Base-by-base conservation (phyloP, 2,113 vertebrate species). In the Varanus komodoensis region DNA sequence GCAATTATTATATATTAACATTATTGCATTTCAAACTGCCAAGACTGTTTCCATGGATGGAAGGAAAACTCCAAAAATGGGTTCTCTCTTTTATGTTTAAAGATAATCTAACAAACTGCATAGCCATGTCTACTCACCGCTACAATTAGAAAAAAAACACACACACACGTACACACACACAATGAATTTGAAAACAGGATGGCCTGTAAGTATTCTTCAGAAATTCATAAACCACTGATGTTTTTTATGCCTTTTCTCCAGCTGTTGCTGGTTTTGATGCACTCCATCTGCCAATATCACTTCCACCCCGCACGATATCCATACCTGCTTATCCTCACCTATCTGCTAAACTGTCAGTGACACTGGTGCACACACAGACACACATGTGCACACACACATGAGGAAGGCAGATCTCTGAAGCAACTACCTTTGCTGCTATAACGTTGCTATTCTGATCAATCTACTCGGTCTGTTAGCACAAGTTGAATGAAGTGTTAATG, bases 51-150 rank as follows among this genome's bases (percentile, higher is more conserved):
- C n/a, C 88, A 15, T 8, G 68, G 79, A 84, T 88, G 44, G 48
- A 52, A 90, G 69, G 23, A 83, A 81, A 29, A 61, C 73, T 92
- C 1, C 15, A 17, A 0, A 32, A 34, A 77, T 68, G 2, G 8
- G 80, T 73, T 8, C 61, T 21, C 19, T 17, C 14, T 92, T 4
- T 48, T 87, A 57, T 89, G 52, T 90, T 21, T 1, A 92, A 94
- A 34, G 34, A 17, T 77, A 67, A 71, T 67, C 44, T 61, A 32
- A 17, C 21, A 77, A 19, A 15, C 44, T 57, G 48, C 21, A 57
- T 74, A 27, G 1, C n/a, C 77, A 84, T 89, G 38, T 80, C 27
- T 79, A 52, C 38, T 44, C 38, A 44, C 38, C 38, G 3, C 38
- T 44, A 44, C 38, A 44, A 44, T 44, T 44, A 44, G 38, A 44